Percentiles rank a stretch among this genome's conserved stretches.
phyloP scores from a whole-genome alignment of 2,888 invertebrate genomes.

The Phaonia tiefii region DNA sequence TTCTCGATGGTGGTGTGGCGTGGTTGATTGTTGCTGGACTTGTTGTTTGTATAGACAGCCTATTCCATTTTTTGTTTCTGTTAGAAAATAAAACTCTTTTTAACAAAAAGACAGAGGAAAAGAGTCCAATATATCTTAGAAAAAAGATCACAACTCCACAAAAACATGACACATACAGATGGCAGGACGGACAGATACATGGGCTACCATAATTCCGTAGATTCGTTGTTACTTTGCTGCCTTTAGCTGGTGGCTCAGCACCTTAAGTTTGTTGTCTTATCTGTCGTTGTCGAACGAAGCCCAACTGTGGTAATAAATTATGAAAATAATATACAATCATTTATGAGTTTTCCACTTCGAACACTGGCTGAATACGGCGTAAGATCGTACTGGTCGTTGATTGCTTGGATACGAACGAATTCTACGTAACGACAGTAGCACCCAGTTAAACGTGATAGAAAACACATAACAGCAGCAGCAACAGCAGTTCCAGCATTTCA shows the following conservation, averaged over 20 bases:
- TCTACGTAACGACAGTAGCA: conserved; percentile 63
- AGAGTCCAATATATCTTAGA: conserved; percentile 42
- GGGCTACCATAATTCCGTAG: conserved; percentile 39
- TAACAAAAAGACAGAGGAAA: conserved; percentile 30
- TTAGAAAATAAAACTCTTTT: conserved; percentile 22
- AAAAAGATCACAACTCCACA: conserved; percentile 60
- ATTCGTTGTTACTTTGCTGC: conserved; percentile 39
- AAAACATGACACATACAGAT: conserved; percentile 59
- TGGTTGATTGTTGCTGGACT: neutral
- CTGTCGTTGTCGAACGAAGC: conserved; percentile 35
- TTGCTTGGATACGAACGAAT: too few relatives aligned
- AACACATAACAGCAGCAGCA: conserved; percentile 8
- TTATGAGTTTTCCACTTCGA: conserved; percentile 35
- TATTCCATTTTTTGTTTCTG: conserved; percentile 48
- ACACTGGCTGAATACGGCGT: neutral
- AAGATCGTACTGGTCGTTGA: conserved; percentile 5
- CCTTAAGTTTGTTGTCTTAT: conserved; percentile 37
- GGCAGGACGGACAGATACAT: neutral
- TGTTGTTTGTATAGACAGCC: conserved; percentile 48
- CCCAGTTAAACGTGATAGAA: neutral
- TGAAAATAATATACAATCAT: conserved; percentile 60
- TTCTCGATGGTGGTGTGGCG: conserved; percentile 44
- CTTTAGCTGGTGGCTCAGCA: conserved; percentile 31
- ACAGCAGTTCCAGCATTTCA: conserved; percentile 18
- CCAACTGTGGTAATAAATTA: conserved; percentile 65